Evolutionary conservation across 2,888 invertebrate species (phyloP), one percentile per base, ranked within the genome.

Genomic region (Drosophila kanekoi): DNA sequence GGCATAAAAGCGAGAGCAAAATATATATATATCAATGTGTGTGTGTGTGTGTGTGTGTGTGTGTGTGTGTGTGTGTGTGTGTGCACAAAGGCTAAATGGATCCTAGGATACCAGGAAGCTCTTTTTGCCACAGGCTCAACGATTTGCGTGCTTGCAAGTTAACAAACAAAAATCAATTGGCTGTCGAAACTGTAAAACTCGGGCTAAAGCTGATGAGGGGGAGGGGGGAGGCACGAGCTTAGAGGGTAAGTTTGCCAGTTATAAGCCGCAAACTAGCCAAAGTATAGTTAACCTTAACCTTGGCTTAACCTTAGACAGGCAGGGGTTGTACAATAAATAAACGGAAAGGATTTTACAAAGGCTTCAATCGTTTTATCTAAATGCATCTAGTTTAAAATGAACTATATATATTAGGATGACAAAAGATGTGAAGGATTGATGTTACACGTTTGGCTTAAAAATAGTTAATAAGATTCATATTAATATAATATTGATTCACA

Each of bases 111-210:
- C 14, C 10, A 35, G 43, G 35, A 54, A 33, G 54, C 23, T 43
- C 33, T 33, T 33, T 18, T 56, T 52, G 14, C 54, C 58, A 23
- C 41, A 56, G 52, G 45, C 69, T 35, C 40, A 48, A 53, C 60
- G 77, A 82, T 77, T 75, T 85, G 71, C 74, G 71, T 77, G 72
- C 79, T 71, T 72, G 71, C 75, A 68, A 79, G 72, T 85, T 72
- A 66, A 56, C 82, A 72, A 81, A 79, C 85, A 71, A 79, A 84
- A 82, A 82, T 85, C 88, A 82, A 87, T 87, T 70, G 79, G 60
- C 44, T 52, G 41, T 47, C 23, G 66, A 44, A 72, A 57, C 61
- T 59, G 44, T 41, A 33, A 40, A 60, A 47, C 60, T 59, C 33
- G 33, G 37, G 32, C 14, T 37, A 3, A 10, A 43, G 14, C 5